Base-by-base conservation (phyloP, 2,797 vertebrate species). In the Paramormyrops hopkinsi region DNA sequence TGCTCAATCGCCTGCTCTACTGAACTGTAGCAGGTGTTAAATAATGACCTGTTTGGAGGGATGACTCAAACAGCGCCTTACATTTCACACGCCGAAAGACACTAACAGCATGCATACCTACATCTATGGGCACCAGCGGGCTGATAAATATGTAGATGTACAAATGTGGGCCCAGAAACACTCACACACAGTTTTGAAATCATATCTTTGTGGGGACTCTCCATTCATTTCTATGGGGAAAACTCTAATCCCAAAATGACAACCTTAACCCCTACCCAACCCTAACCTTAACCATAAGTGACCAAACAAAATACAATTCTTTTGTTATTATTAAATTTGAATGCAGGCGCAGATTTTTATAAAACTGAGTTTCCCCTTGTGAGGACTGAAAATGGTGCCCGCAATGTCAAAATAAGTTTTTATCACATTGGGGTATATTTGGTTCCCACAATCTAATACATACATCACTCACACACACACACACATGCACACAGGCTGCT, bases 11-110 rank as follows among this genome's bases (percentile, higher is more conserved):
- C 12, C 22, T 86, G 59, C 22, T 73, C 25, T 69, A 17, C 82
- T 50, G 88, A 86, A 53, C 79, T 89, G 54, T 33, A 41, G 41
- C 76, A 83, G 79, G 50, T 41, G 51, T 41, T 53, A 25, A 87
- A 41, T 87, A 37, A 87, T 62, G 86, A 46, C 25, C 12, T 14
- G 46, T 48, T 9, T 17, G 54, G 14, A 19, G n/a, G 44, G 22
- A 62, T 25, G 41, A 17, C 14, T 41, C 22, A 84, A 17, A 59
- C n/a, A 2, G 12, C 56, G 37, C 22, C 22, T 19, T 88, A 51
- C 46, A 37, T 51, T 48, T 29, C 62, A 50, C 44, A 22, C 2
- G 2, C 33, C 1, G 14, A 37, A 62, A 7, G 33, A n/a, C 48
- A 54, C 73, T 11, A 17, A 33, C 17, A 25, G 19, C 76, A 82